Evolutionary conservation across 2,113 vertebrate species (phyloP).

Genomic region (Cnemophilus loriae): DNA sequence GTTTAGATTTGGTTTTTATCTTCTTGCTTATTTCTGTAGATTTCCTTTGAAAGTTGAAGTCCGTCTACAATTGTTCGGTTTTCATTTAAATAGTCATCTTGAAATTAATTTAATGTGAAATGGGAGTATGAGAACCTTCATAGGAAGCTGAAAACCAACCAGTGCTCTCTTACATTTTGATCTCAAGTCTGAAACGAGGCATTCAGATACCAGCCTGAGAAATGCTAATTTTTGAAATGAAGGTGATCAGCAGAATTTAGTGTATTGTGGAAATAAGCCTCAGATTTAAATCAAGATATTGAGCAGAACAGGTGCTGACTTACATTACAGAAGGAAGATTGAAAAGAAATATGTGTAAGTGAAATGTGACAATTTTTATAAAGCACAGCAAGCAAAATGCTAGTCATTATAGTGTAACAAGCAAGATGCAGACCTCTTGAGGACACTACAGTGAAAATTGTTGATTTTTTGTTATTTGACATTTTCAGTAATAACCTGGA

Average conservation of each 20-base stretch:
- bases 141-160: neutral
- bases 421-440: neutral
- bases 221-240: neutral
- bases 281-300: neutral
- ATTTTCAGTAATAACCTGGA: neutral
- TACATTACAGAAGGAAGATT: neutral
- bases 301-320: neutral
- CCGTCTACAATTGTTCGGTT: neutral
- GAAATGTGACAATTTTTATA: neutral
- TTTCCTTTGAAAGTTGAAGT: neutral
- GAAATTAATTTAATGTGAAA: neutral
- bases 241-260: accelerated
- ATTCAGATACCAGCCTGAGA: neutral
- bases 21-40: neutral
- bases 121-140: neutral
- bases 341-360: neutral
- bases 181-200: neutral
- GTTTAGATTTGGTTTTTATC: neutral
- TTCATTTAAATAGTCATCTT: neutral
- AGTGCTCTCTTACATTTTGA: neutral
- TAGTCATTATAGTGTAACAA: neutral
- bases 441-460: neutral
- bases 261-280: neutral
- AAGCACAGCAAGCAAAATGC: neutral
- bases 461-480: neutral